Conservation (phyloP, 2,797 vertebrate species). For the Cynodonichthys magdalenae region DNA sequence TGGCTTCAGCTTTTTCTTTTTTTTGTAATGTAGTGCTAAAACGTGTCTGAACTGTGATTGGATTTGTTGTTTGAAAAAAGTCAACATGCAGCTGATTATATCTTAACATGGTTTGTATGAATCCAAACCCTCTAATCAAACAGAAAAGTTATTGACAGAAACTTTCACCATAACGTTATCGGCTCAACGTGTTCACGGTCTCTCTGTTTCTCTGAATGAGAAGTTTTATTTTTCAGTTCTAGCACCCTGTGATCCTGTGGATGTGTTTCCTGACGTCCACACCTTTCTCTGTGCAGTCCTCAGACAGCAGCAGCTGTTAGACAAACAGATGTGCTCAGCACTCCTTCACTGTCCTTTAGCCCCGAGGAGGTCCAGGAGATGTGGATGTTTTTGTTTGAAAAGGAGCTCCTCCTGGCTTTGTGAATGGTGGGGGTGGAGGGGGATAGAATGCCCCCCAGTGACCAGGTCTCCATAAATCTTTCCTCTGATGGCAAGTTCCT, state of each 20-base stretch:
- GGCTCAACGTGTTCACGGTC: neutral
- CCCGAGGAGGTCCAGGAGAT: slow-evolving; percentile 65
- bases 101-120: no score
- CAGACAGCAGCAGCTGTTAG: slow-evolving; percentile 81
- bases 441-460: slow-evolving; percentile 80
- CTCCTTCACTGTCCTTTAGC: slow-evolving; percentile 50
- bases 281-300: slow-evolving; percentile 19
- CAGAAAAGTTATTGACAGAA: neutral
- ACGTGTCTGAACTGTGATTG: no score
- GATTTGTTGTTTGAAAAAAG: no score
- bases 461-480: slow-evolving; percentile 91
- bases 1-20: no score
- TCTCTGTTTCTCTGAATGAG: neutral
- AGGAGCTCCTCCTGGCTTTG: slow-evolving; percentile 82
- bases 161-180: neutral
- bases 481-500: slow-evolving; percentile 88
- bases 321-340: slow-evolving; percentile 84
- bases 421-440: slow-evolving; percentile 73
- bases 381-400: slow-evolving; percentile 94
- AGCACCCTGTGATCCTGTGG: slow-evolving; percentile 12
- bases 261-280: slow-evolving; percentile 15
- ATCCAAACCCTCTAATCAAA: neutral
- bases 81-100: no score
- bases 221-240: neutral
- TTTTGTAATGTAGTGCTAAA: no score